phyloP scores from a whole-genome alignment of 2,888 invertebrate species.

The Chrysolina americana region DNA sequence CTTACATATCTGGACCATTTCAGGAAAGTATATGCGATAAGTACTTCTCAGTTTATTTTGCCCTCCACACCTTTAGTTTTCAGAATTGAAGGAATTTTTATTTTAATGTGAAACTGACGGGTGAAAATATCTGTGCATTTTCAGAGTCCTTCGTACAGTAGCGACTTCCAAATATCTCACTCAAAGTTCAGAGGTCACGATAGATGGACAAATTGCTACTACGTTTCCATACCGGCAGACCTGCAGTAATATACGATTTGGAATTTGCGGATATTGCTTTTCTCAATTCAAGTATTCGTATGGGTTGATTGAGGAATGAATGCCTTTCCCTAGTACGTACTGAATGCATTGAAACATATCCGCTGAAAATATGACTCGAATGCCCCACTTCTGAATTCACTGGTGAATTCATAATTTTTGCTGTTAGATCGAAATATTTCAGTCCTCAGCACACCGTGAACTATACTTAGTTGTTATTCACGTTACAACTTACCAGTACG shows the following conservation, averaged over 20 bases:
- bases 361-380: neutral
- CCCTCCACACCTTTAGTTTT: too few species aligned
- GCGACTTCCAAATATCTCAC: neutral
- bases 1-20: too few species aligned
- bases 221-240: neutral
- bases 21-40: too few species aligned
- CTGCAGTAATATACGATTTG: neutral
- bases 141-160: neutral
- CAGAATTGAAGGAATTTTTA: too few species aligned
- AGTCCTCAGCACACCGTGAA: too few species aligned
- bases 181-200: constrained; percentile 1
- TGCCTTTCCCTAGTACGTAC: neutral
- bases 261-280: constrained; percentile 11
- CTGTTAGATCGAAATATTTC: neutral
- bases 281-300: neutral
- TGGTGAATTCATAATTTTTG: neutral
- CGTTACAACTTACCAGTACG: too few species aligned
- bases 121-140: neutral
- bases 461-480: too few species aligned
- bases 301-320: neutral
- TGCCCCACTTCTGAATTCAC: neutral
- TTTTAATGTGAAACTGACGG: too few species aligned
- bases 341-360: neutral
- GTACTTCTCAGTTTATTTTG: too few species aligned
- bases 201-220: constrained; percentile 15